phyloP scores from a whole-genome alignment of 2,888 invertebrate species.

The Phyto melanocephala region DNA sequence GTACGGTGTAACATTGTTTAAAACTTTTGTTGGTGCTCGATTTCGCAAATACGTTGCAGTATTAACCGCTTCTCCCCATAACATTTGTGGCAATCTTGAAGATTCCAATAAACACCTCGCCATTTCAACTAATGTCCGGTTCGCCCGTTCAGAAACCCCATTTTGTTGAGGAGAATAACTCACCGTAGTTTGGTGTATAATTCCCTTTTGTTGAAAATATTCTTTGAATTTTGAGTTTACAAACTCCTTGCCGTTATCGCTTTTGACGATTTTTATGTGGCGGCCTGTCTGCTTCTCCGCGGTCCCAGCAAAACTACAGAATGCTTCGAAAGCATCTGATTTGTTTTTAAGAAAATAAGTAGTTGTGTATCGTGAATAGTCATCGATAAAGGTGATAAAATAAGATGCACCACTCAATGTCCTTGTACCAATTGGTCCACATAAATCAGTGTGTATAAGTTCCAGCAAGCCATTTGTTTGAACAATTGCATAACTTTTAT shows the following conservation, averaged over 20 bases:
- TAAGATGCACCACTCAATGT: neutral
- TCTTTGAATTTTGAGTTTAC: conserved; percentile 28
- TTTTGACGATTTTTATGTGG: neutral
- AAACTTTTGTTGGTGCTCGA: conserved; percentile 39
- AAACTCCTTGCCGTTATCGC: conserved; percentile 21
- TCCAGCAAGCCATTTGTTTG: conserved; percentile 2
- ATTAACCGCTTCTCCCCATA: conserved; percentile 46
- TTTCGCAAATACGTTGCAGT: conserved; percentile 41
- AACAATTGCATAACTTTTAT: neutral
- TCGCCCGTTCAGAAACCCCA: conserved; percentile 43
- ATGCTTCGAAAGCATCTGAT: conserved; percentile 32
- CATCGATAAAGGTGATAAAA: conserved; percentile 32
- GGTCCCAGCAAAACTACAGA: conserved; percentile 8
- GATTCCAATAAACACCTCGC: conserved; percentile 35
- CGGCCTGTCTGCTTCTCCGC: conserved; percentile 14
- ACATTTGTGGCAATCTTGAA: conserved; percentile 21
- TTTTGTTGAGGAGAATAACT: conserved; percentile 23
- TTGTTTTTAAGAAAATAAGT: conserved; percentile 15
- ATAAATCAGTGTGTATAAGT: conserved; percentile 22
- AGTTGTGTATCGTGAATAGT: conserved; percentile 5
- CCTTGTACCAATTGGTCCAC: conserved; percentile 15
- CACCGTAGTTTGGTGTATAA: conserved; percentile 29
- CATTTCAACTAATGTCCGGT: conserved; percentile 40
- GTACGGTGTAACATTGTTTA: conserved; percentile 31
- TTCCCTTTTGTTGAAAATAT: neutral